Percentiles rank a stretch among this genome's conserved stretches.
These are phyloP conservation scores for Neostethus bicornis DNA, from an alignment of 2,797 vertebrate species.

Conservation along the genomic window DNA sequence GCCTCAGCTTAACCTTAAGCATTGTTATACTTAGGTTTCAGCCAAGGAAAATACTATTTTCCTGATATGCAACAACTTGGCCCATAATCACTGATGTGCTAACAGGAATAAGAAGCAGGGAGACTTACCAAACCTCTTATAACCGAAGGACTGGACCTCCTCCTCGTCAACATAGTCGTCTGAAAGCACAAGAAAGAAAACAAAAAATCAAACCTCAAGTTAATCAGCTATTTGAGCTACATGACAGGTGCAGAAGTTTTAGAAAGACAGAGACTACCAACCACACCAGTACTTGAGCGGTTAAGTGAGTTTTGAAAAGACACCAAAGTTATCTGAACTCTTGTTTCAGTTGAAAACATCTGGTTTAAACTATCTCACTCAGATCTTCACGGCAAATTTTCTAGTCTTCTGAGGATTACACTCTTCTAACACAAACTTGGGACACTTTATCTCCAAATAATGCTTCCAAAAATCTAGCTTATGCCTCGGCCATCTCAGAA, in stretches of 20 bases:
- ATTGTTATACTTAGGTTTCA: conserved; percentile 13
- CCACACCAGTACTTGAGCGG: not conserved
- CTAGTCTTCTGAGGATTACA: conserved; percentile 11
- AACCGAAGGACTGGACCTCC: conserved; percentile 98
- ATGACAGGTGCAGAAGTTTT: not conserved
- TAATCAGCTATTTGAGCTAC: not conserved
- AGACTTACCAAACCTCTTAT: conserved; percentile 98
- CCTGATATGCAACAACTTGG: conserved; percentile 5
- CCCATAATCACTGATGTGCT: conserved; percentile 16
- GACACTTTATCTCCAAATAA: not conserved
- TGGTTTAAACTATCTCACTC: not conserved
- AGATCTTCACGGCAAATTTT: not conserved
- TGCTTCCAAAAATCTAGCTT: conserved; percentile 4
- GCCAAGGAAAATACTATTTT: conserved; percentile 33
- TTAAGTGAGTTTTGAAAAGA: not conserved
- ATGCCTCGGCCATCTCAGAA: too few species aligned
- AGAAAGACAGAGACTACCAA: not conserved
- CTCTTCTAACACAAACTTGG: conserved; percentile 12
- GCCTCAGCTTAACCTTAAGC: conserved; percentile 29
- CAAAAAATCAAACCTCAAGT: not conserved
- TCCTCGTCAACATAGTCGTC: conserved; percentile 98
- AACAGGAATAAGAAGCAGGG: not conserved
- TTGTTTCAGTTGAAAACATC: not conserved
- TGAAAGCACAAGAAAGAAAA: conserved; percentile 67
- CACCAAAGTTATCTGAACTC: not conserved